Evolutionary conservation across 2,888 invertebrate genomes (phyloP), one percentile per base, ranked within the genome.

Genomic region (Caradrina kadenii): DNA sequence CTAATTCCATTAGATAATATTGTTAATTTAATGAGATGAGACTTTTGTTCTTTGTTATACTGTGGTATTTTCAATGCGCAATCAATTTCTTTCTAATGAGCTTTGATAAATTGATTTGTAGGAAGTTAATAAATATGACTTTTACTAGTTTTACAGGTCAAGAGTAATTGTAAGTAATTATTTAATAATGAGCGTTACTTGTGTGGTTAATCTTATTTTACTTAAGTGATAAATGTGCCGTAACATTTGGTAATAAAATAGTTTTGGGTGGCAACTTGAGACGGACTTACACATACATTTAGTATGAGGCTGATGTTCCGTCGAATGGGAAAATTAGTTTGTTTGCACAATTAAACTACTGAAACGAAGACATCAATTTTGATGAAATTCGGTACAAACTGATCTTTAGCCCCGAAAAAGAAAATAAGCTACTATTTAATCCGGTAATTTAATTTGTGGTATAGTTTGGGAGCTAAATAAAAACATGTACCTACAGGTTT

Each of bases 51-150:
- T 15, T 35, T 0, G 17, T 11, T 15, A 0, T 48, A 0, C 2
- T 7, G 4, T 7, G 11, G 1, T 8, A 10, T 26, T 56, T 19
- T 26, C 42, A 60, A 76, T 63, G 48, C 17, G 52, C 72, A 70
- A 74, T 82, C 67, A 77, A 84, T 82, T 69, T 69, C 65, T 54
- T 78, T 74, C 61, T 74, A 74, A 81, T 79, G 66, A 81, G 65
- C 31, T 65, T 67, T 76, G 75, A 78, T 63, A 63, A 80, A 78
- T 80, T 80, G 80, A 80, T 80, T 76, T 67, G 63, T 78, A 66
- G 48, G 53, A 70, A 70, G 60, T 72, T 71, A 59, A 76, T 76
- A 67, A 63, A 79, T 76, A 65, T 69, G 49, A 70, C 60, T 77
- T 66, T 80, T 76, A 63, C 71, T 60, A 70, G 55, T 77, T 66